phyloP scores from a whole-genome alignment of 2,113 vertebrate genomes.

The Oophaga pumilio region DNA sequence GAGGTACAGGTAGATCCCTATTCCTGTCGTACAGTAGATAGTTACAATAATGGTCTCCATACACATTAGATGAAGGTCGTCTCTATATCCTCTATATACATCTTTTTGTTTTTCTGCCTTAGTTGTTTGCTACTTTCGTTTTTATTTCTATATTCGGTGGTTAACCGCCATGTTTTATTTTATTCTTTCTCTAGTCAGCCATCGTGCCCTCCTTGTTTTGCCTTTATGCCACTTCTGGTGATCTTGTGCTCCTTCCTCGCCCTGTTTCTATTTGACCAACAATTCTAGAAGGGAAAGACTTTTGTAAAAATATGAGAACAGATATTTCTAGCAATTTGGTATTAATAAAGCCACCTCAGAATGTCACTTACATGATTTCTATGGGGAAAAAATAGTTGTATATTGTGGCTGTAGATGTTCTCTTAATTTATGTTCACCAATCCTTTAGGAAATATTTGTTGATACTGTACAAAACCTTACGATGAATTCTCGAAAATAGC shows the following conservation, averaged over 20 bases:
- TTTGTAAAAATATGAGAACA: background rate
- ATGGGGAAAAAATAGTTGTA: background rate
- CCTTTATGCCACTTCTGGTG: background rate
- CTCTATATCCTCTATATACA: no score
- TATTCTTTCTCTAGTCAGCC: background rate
- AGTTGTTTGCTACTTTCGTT: no score
- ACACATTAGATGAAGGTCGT: no score
- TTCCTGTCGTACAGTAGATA: no score
- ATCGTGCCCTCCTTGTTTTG: background rate
- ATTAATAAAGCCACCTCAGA: background rate
- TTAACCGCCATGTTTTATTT: no score
- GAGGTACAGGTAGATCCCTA: no score
- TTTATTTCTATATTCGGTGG: no score
- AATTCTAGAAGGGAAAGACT: background rate
- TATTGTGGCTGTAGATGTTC: background rate
- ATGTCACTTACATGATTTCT: constrained; percentile 13
- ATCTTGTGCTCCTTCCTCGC: background rate
- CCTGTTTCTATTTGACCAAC: background rate
- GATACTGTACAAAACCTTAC: background rate
- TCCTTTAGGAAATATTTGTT: constrained; percentile 7
- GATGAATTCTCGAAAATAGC: background rate
- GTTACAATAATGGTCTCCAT: no score
- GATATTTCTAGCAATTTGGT: background rate
- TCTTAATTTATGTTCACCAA: constrained; percentile 9
- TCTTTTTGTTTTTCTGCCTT: no score